Percentiles rank a stretch among this genome's conserved stretches.
phyloP scores from a whole-genome alignment of 1,140 invertebrate genomes.

The Oncopodura yosiiana region DNA sequence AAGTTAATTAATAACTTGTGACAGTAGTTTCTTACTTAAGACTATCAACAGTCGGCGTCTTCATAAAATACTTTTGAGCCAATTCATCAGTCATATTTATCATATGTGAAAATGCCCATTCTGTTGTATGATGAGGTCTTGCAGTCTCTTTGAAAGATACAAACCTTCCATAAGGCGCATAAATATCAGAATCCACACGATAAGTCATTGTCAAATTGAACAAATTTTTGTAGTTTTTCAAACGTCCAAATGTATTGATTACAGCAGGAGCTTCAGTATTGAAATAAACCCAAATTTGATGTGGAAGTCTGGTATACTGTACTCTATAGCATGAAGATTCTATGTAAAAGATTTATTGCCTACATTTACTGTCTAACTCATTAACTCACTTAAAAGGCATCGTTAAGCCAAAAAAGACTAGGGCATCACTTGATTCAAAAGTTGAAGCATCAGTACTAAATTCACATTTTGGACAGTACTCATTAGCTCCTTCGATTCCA shows the following conservation, averaged over 20 bases:
- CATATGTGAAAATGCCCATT: background rate
- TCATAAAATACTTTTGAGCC: background rate
- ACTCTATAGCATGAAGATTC: no score
- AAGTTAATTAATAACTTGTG: no score
- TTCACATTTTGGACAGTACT: constrained; percentile 20
- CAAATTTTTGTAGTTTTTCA: constrained; percentile 55
- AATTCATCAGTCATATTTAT: constrained; percentile 20
- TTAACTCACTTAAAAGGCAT: constrained; percentile 2
- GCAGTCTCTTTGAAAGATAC: no score
- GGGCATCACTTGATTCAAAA: constrained; percentile 16
- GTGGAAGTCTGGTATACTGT: background rate
- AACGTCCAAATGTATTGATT: constrained; percentile 61
- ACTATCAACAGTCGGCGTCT: no score
- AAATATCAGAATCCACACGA: constrained; percentile 82
- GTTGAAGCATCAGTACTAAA: constrained; percentile 15
- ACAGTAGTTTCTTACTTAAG: no score
- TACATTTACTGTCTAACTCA: constrained; percentile 8
- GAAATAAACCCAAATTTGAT: constrained; percentile 3
- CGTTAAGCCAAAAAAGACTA: constrained; percentile 9
- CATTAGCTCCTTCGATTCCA: background rate
- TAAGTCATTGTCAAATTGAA: constrained; percentile 95
- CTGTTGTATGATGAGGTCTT: background rate
- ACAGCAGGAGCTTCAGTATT: constrained; percentile 30
- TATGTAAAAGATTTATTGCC: no score
- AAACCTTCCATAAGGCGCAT: constrained; percentile 77